A percentile compares a stretch with the other conserved stretches of the same genome.
These are phyloP conservation scores for Phortica okadai DNA, from an alignment of 2,888 invertebrate genomes.

Conservation along the genomic window DNA sequence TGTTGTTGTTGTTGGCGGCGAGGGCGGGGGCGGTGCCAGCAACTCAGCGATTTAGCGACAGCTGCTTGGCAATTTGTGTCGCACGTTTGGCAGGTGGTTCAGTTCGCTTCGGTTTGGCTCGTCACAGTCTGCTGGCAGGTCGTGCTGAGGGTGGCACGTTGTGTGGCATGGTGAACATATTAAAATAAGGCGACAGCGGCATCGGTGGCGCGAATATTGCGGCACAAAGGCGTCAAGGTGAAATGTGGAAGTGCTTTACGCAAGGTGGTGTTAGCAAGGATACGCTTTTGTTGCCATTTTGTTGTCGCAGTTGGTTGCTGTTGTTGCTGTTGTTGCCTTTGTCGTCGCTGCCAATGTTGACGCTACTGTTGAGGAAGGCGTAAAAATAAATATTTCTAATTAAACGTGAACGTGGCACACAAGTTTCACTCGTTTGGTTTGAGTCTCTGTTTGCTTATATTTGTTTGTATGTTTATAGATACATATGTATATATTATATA, in stretches of 20 bases:
- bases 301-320: not conserved
- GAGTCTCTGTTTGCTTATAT: not conserved
- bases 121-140: not conserved
- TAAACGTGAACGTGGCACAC: constrained; percentile 18
- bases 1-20: not conserved
- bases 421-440: not conserved
- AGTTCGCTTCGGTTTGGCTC: not conserved
- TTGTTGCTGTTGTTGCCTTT: constrained; percentile 1
- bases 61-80: constrained; percentile 31
- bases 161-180: not conserved
- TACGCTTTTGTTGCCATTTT: constrained; percentile 29
- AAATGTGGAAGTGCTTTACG: constrained; percentile 3
- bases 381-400: constrained; percentile 34
- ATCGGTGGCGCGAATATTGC: not conserved
- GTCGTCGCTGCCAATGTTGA: not conserved
- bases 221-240: constrained; percentile 28
- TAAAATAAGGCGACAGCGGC: not conserved
- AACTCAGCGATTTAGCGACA: constrained; percentile 1
- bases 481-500: too few species aligned
- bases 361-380: constrained; percentile 24
- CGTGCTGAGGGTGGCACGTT: not conserved
- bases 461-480: not conserved
- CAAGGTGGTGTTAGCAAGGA: constrained; percentile 9
- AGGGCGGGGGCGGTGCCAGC: not conserved
- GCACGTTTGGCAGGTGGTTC: constrained; percentile 25